Evolutionary conservation across 2,113 vertebrate genomes (phyloP), one percentile per base, ranked within the genome.

Genomic region (Dolichotis patagonum): DNA sequence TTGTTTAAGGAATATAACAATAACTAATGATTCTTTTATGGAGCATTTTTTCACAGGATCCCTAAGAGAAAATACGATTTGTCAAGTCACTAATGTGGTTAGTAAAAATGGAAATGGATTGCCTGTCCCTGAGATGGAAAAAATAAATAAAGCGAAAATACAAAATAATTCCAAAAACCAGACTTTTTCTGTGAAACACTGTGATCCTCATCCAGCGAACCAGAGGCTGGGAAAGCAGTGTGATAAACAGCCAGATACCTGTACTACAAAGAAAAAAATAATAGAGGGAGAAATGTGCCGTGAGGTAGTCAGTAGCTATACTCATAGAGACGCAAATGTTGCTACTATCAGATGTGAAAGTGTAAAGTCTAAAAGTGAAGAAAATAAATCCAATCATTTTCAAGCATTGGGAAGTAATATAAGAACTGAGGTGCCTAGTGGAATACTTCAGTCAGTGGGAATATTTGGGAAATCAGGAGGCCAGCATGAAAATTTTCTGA

Each of bases 361-460:
- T 88, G 43, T 41, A 56, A 26, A 6, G 58, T 96, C 94, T 91
- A 96, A 95, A 89, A 56, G 63, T 30, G 19, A 46, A 91, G 91
- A 96, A 80, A 96, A 95, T 81, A 97, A 98, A 89, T 83, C 80
- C 95, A 92, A 58, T 85, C 30, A 19, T 95, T 56, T 94, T 98
- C 90, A 95, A 32, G 63, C 91, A 88, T 78, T 96, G 60, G 95
- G 91, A 60, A 69, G 49, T 86, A 85, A 67, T 52, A 91, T 54
- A 96, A 97, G 28, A 43, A 95, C 8, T 11, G 32, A 97, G 54
- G 93, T 91, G n/a, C 32, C 30, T 35, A 54, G 0, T 91, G 96
- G 77, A 96, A 41, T 93, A 32, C 28, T 90, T 58, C 85, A 96
- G 43, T 85, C 97, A 97, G 35, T 10, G 97, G 88, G 38, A 98